Evolutionary conservation across 2,797 vertebrate genomes (phyloP).

Genomic region (Myotis daubentonii): DNA sequence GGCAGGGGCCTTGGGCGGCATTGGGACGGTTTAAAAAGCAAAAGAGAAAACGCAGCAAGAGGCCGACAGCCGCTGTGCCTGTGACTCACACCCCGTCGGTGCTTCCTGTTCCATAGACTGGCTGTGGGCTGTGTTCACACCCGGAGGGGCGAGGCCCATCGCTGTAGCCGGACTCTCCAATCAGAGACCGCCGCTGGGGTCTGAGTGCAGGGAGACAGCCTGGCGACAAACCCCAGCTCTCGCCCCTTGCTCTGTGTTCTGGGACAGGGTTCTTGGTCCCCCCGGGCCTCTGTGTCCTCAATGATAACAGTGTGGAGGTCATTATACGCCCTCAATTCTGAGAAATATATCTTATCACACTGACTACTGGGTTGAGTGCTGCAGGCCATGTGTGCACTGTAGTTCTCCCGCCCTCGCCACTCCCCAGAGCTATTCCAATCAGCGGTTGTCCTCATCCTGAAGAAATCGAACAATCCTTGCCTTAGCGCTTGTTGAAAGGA

Average conservation of each 20-base stretch:
- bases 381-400: not conserved
- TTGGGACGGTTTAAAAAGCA: not conserved
- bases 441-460: not conserved
- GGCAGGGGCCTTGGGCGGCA: not conserved
- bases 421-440: not conserved
- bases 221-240: not conserved
- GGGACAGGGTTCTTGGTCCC: not conserved
- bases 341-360: conserved; percentile 15
- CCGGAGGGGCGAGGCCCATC: not conserved
- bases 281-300: not conserved
- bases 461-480: not conserved
- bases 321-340: not conserved
- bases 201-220: not conserved
- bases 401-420: not conserved
- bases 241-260: not conserved
- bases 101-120: not conserved
- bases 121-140: too few species aligned
- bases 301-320: not conserved
- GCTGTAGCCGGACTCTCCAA: not conserved
- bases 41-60: not conserved
- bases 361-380: not conserved
- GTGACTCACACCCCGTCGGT: not conserved
- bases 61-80: not conserved
- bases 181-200: not conserved
- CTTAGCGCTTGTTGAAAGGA: not conserved